These are phyloP conservation scores for Amphimedon queenslandica DNA, from an alignment of 37 sponge, comb jelly and placozoan species.

Conservation along the genomic window DNA sequence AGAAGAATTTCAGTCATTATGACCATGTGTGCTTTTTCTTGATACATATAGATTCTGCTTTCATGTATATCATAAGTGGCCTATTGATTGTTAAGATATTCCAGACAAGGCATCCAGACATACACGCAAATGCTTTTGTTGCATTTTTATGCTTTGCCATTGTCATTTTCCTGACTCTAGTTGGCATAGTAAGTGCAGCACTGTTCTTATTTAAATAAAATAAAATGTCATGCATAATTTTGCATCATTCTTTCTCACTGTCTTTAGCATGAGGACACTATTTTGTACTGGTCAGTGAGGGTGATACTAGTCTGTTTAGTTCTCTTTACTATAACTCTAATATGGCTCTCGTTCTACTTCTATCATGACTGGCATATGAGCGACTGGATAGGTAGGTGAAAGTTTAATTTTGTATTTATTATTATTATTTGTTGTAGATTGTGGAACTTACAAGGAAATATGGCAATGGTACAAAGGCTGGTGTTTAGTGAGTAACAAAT, in stretches of 20 bases:
- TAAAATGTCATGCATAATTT: neutral
- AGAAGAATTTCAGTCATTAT: neutral
- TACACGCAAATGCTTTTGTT: slow-evolving; percentile 73
- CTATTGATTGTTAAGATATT: slow-evolving; percentile 75
- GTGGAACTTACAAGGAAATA: too few species aligned
- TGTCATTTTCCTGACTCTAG: slow-evolving; percentile 68
- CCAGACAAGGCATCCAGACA: slow-evolving; percentile 93
- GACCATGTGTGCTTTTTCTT: neutral
- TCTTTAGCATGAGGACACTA: too few species aligned
- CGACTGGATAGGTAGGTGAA: neutral
- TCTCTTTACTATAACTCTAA: slow-evolving; percentile 13
- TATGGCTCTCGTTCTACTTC: slow-evolving; percentile 55
- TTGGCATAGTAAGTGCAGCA: slow-evolving; percentile 60
- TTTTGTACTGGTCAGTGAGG: neutral
- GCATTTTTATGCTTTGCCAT: slow-evolving; percentile 87
- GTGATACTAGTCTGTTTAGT: slow-evolving; percentile 10
- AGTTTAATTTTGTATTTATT: too few species aligned
- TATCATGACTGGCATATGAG: slow-evolving; percentile 29
- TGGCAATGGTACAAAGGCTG: too few species aligned
- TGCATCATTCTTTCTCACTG: neutral
- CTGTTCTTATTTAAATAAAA: too few species aligned
- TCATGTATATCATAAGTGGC: slow-evolving; percentile 92
- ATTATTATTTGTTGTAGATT: too few species aligned
- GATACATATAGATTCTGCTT: slow-evolving; percentile 63
- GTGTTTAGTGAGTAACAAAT: too few species aligned